Base-by-base conservation (phyloP, 2,113 vertebrate species). In the Sinocyclocheilus rhinocerous region DNA sequence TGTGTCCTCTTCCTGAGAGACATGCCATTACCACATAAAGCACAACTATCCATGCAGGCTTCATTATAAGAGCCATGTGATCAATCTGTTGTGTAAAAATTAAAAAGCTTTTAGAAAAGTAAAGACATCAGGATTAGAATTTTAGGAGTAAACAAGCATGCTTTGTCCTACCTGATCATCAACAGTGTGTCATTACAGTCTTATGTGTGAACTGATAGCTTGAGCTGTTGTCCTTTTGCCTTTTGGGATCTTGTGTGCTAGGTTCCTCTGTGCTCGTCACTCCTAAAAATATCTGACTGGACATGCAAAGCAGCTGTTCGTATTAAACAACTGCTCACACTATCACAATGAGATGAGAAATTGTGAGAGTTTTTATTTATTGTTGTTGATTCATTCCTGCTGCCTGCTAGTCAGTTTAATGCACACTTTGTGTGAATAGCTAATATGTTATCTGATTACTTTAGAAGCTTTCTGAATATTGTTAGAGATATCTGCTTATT, bases 31-130 rank as follows among this genome's bases (percentile, higher is more conserved):
- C 45, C 0, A 16, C 87, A 81, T 86, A 92, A 29, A 92, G 86
- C 81, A 94, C 65, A 73, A 89, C 63, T 5, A 85, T 85, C 85
- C 26, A 86, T 9, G 94, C 95, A 94, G 3, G 0, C 55, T 50
- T 85, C 26, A 50, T n/a, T 2, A 6, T 5, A 78, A 29, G 8
- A 52, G 61, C 42, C 73, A 77, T 67, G 12, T 24, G 33, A 24
- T 29, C 73, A 48, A 81, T 45, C 78, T 65, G 24, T 26, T 65
- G 2, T 10, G 6, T 11, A 45, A 65, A 42, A 67, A 8, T 20
- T 0, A 33, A 61, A 20, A 26, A 50, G 3, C 11, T 12, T 15
- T 50, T 50, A 16, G 59, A 24, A 16, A 45, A 42, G 39, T 65
- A 65, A 3, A 81, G 6, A 13, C 36, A 61, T 42, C 0, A n/a